phyloP scores from a whole-genome alignment of 2,888 invertebrate genomes.

The Eupithecia subfuscata region DNA sequence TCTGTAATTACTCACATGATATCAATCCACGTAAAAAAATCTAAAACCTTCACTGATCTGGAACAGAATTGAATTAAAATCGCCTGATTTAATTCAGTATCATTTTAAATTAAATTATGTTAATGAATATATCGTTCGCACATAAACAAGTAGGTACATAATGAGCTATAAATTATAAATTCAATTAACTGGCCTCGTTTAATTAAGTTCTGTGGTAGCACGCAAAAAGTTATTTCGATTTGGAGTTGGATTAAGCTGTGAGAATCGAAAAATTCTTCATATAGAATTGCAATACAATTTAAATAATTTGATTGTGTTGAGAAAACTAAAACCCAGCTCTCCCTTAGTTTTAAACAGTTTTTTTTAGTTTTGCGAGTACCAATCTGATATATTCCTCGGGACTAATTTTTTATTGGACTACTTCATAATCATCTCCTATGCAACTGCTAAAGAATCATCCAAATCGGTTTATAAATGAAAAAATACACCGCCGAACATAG shows the following conservation, averaged over 20 bases:
- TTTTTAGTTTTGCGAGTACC: no score
- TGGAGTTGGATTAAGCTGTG: neutral
- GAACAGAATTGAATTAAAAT: constrained; percentile 1
- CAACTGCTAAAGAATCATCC: no score
- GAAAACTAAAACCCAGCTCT: no score
- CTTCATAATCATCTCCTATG: no score
- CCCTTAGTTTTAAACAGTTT: no score
- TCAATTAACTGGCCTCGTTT: constrained; percentile 69
- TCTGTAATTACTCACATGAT: neutral
- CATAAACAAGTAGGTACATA: constrained; percentile 42
- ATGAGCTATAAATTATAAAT: constrained; percentile 76
- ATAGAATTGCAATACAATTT: neutral
- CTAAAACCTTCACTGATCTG: neutral
- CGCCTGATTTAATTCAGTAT: constrained; percentile 22
- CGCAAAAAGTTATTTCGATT: constrained; percentile 60
- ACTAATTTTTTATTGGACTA: no score
- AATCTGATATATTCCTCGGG: no score
- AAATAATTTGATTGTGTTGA: no score
- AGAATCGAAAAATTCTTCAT: neutral
- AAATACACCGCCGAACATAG: no score
- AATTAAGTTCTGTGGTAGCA: constrained; percentile 58
- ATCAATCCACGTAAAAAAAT: neutral
- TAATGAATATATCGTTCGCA: constrained; percentile 32
- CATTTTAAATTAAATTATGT: constrained; percentile 35
- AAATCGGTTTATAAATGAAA: no score